These are phyloP conservation scores for Conopomorpha cramerella DNA, from an alignment of 1,140 invertebrate genomes.

Conservation along the genomic window DNA sequence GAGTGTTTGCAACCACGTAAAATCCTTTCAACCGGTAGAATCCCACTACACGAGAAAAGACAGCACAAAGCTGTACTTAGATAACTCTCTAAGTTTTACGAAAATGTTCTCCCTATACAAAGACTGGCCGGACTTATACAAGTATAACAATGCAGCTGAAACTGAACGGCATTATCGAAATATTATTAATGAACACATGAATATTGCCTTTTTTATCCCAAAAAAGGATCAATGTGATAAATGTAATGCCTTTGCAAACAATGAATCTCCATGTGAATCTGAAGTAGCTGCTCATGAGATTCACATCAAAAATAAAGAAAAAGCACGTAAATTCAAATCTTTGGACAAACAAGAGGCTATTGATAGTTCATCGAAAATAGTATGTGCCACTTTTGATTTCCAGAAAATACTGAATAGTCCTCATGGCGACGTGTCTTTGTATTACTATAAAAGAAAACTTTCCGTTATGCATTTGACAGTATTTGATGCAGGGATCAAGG, in stretches of 20 bases:
- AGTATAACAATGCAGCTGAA: background rate
- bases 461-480: conserved; percentile 18
- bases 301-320: background rate
- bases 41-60: background rate
- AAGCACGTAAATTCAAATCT: background rate
- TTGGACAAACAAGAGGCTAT: background rate
- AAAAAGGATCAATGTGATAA: no score
- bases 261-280: background rate
- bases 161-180: background rate
- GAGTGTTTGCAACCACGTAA: background rate
- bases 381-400: background rate
- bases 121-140: no score
- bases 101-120: background rate
- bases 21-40: background rate
- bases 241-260: background rate
- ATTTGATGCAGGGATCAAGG: conserved; percentile 12
- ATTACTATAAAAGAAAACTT: conserved; percentile 19
- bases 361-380: background rate
- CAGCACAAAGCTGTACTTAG: background rate
- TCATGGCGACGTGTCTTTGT: no score
- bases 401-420: no score
- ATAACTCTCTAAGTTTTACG: background rate
- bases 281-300: conserved; percentile 1
- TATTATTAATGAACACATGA: conserved; percentile 1
- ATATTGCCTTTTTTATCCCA: conserved; percentile 1